These are phyloP conservation scores for Ginglymostoma cirratum DNA, from an alignment of 2,113 vertebrate genomes.

Conservation along the genomic window DNA sequence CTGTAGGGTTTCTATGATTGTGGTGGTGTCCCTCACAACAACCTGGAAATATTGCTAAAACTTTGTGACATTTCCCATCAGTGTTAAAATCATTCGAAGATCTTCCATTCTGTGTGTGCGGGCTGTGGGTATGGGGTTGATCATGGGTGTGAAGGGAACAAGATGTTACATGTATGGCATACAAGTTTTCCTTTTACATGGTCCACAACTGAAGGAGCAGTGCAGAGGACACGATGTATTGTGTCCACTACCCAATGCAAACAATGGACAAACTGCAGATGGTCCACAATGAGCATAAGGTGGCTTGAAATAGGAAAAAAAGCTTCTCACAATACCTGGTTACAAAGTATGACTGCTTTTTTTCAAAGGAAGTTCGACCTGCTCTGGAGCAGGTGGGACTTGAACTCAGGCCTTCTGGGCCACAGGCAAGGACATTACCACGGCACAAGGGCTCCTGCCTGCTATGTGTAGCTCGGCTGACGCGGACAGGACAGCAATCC, in stretches of 20 bases:
- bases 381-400: too few relatives aligned
- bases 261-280: neutral
- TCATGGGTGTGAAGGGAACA: neutral
- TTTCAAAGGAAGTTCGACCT: neutral
- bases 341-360: neutral
- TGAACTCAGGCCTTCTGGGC: too few relatives aligned
- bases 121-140: neutral
- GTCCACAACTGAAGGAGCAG: neutral
- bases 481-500: neutral
- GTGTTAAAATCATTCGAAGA: neutral
- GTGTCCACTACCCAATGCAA: neutral
- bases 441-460: too few relatives aligned
- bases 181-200: neutral
- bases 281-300: neutral
- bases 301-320: neutral
- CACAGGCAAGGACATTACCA: too few relatives aligned
- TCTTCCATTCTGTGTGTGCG: neutral
- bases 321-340: neutral
- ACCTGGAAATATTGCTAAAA: neutral
- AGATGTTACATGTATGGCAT: neutral
- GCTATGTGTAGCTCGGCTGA: too few relatives aligned
- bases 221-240: neutral
- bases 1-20: too few relatives aligned
- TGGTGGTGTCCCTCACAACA: neutral
- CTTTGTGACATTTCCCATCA: neutral